Percentiles rank a stretch among this genome's conserved stretches.
These are phyloP conservation scores for Leucoraja ocellata DNA, from an alignment of 2,797 vertebrate genomes.

Conservation along the genomic window DNA sequence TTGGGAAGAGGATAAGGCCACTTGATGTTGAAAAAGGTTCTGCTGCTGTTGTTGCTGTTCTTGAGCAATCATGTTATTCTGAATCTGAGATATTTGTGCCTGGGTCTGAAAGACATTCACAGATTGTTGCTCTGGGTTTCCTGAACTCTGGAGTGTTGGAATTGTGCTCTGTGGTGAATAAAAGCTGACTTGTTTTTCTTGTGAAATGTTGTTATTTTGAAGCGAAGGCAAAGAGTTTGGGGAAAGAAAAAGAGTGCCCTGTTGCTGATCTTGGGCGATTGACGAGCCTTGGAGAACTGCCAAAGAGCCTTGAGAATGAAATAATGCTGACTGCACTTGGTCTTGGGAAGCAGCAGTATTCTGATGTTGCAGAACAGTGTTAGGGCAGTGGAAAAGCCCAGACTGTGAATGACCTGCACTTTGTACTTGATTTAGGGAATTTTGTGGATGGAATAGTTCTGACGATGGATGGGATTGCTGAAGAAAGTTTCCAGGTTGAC, in stretches of 20 bases:
- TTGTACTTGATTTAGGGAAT: slow-evolving; percentile 70
- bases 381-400: slow-evolving; percentile 68
- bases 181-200: slow-evolving; percentile 69
- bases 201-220: slow-evolving; percentile 64
- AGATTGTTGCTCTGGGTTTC: slow-evolving; percentile 70
- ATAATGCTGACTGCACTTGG: slow-evolving; percentile 80
- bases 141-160: slow-evolving; percentile 70
- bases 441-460: slow-evolving; percentile 79
- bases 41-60: slow-evolving; percentile 61
- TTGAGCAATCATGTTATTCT: slow-evolving; percentile 64
- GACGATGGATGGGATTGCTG: slow-evolving; percentile 81
- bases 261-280: slow-evolving; percentile 76
- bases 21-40: slow-evolving; percentile 61
- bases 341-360: slow-evolving; percentile 73
- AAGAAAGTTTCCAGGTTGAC: slow-evolving; percentile 78
- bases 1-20: slow-evolving; percentile 56
- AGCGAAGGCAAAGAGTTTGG: slow-evolving; percentile 65
- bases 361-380: slow-evolving; percentile 66
- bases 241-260: slow-evolving; percentile 76
- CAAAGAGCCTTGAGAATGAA: slow-evolving; percentile 74
- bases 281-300: slow-evolving; percentile 71
- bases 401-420: slow-evolving; percentile 59
- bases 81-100: slow-evolving; percentile 76
- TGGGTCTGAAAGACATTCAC: slow-evolving; percentile 76
- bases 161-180: slow-evolving; percentile 67